These are phyloP conservation scores for Phaedon cochleariae DNA, from an alignment of 2,888 invertebrate species.

Conservation along the genomic window DNA sequence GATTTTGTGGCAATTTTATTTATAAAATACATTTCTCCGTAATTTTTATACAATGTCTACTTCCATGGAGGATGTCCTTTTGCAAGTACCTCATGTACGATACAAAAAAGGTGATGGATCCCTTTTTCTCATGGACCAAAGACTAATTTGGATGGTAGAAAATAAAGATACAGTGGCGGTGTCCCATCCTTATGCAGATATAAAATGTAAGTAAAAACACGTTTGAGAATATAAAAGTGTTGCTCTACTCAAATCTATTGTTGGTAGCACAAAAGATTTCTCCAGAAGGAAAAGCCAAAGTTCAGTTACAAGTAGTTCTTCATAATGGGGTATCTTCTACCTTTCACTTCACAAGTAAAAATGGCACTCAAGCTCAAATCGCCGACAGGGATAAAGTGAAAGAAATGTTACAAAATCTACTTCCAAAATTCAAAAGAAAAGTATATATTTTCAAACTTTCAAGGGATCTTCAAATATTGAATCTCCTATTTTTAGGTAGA, in stretches of 20 bases:
- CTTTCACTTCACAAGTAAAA: constrained; percentile 95
- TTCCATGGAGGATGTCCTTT: constrained; percentile 92
- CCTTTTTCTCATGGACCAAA: constrained; percentile 93
- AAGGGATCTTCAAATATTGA: neutral
- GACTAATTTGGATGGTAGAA: constrained; percentile 96
- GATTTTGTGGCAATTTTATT: too few species aligned
- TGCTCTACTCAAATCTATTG: neutral
- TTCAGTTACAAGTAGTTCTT: constrained; percentile 95
- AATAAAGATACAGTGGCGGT: constrained; percentile 91
- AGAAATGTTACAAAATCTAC: constrained; percentile 85
- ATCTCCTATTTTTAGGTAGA: constrained; percentile 52
- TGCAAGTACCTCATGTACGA: constrained; percentile 91
- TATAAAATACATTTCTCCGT: neutral
- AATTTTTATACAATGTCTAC: constrained; percentile 72
- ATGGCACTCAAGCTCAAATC: constrained; percentile 82
- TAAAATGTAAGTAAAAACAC: constrained; percentile 78
- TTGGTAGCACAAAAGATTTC: constrained; percentile 86
- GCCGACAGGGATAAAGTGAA: constrained; percentile 94
- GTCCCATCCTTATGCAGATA: constrained; percentile 93
- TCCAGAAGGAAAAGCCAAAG: constrained; percentile 96
- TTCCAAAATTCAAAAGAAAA: constrained; percentile 94
- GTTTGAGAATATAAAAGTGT: neutral
- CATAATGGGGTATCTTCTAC: constrained; percentile 94
- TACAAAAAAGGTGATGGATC: constrained; percentile 97
- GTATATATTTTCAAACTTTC: constrained; percentile 63